These are phyloP conservation scores for Melinopterus prodromus DNA, from an alignment of 2,888 invertebrate species.

Conservation along the genomic window DNA sequence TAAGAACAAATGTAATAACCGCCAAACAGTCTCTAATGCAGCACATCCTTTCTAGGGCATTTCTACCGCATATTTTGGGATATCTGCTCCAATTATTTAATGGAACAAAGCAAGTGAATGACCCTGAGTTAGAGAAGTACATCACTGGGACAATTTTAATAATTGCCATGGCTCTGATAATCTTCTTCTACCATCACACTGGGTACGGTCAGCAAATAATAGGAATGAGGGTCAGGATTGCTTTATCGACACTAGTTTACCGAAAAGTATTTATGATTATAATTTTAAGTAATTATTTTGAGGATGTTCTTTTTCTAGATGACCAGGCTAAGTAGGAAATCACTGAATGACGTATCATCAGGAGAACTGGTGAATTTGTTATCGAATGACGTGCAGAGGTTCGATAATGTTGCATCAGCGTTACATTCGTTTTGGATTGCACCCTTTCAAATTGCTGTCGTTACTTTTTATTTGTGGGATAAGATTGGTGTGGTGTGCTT, in stretches of 20 bases:
- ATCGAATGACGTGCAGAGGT: constrained; percentile 85
- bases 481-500: constrained; percentile 65
- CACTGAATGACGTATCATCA: constrained; percentile 81
- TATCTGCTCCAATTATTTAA: constrained; percentile 68
- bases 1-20: background rate
- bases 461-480: constrained; percentile 67
- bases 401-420: constrained; percentile 74
- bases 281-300: too few species aligned
- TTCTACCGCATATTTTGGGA: constrained; percentile 69
- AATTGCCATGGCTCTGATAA: constrained; percentile 34
- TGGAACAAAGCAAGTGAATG: constrained; percentile 33
- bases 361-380: constrained; percentile 85
- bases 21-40: background rate
- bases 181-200: constrained; percentile 68
- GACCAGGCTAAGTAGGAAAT: constrained; percentile 69
- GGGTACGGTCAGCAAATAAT: constrained; percentile 65
- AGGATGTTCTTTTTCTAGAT: constrained; percentile 56
- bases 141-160: constrained; percentile 41
- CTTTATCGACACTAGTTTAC: constrained; percentile 77
- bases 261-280: constrained; percentile 68
- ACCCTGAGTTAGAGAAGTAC: constrained; percentile 37
- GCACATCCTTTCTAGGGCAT: constrained; percentile 60
- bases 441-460: constrained; percentile 74
- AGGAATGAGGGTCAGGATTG: constrained; percentile 78
- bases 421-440: constrained; percentile 83